Percentiles rank a stretch among this genome's conserved stretches.
Conservation (phyloP, 2,113 vertebrate species). For the Myrmecobius fasciatus region DNA sequence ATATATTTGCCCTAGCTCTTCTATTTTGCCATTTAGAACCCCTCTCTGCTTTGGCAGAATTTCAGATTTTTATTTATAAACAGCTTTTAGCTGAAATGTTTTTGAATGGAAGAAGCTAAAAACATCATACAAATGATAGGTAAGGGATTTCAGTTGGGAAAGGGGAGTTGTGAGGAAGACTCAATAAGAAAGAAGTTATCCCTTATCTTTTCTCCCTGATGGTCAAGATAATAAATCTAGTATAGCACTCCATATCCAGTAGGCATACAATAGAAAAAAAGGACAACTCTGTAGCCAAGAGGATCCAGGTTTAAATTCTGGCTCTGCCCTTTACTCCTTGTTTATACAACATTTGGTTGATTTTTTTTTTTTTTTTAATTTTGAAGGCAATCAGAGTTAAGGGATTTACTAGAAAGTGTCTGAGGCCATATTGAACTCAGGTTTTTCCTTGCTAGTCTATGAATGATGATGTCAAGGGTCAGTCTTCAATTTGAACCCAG, state of each 20-base stretch:
- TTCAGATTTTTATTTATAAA: not conserved
- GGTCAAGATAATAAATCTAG: conserved; percentile 8
- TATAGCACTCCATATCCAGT: not conserved
- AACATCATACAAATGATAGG: not conserved
- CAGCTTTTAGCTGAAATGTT: not conserved
- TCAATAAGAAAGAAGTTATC: conserved; percentile 19
- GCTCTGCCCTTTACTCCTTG: not conserved
- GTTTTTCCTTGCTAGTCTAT: not conserved
- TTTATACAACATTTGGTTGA: not conserved
- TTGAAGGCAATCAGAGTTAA: not conserved
- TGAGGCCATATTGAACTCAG: not conserved
- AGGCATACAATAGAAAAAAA: not conserved
- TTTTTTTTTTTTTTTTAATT: no score
- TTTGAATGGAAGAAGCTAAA: not conserved
- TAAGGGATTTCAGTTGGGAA: not conserved
- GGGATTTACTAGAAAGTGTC: not conserved
- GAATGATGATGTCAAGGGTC: not conserved
- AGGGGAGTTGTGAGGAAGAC: not conserved
- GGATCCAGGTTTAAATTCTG: not conserved
- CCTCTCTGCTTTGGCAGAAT: not conserved
- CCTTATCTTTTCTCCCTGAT: not conserved
- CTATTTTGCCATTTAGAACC: conserved; percentile 25
- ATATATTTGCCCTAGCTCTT: conserved; percentile 16
- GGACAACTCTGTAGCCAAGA: not conserved
- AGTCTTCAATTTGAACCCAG: not conserved